phyloP scores from a whole-genome alignment of 2,888 invertebrate species.

The Chaetogeoica ovagalla region DNA sequence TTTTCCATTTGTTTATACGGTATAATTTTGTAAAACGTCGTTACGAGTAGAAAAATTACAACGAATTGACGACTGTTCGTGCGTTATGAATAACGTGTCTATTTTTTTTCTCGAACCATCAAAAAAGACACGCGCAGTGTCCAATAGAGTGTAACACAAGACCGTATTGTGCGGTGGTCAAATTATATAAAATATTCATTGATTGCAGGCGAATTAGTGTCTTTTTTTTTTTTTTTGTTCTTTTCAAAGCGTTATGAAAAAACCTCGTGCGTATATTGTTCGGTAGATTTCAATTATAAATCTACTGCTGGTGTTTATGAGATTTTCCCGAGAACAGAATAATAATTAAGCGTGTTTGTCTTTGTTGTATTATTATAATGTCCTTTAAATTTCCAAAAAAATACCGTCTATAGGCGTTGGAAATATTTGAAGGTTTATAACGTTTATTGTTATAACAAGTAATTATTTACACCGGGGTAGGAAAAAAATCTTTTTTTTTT shows the following conservation, averaged over 20 bases:
- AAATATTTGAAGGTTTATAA: background rate
- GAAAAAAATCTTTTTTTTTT: background rate
- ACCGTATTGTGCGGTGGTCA: background rate
- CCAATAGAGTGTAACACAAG: background rate
- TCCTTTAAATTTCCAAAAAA: background rate
- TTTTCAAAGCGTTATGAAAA: background rate
- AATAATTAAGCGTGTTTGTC: no score
- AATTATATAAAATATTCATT: background rate
- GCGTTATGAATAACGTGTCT: background rate
- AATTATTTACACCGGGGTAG: no score
- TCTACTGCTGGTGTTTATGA: background rate
- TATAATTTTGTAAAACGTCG: no score
- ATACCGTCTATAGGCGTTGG: no score
- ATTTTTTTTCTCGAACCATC: background rate
- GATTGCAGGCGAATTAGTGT: background rate
- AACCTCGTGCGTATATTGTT: conserved; percentile 1
- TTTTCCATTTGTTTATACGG: background rate
- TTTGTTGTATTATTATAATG: no score
- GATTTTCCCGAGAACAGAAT: background rate
- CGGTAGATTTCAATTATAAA: conserved; percentile 15
- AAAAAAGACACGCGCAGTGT: background rate
- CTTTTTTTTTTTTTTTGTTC: background rate
- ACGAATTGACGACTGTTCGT: background rate
- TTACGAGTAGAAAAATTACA: background rate
- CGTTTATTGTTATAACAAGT: background rate